Evolutionary conservation across 2,888 invertebrate species (phyloP), one percentile per base, ranked within the genome.

Genomic region (Pocota personata): DNA sequence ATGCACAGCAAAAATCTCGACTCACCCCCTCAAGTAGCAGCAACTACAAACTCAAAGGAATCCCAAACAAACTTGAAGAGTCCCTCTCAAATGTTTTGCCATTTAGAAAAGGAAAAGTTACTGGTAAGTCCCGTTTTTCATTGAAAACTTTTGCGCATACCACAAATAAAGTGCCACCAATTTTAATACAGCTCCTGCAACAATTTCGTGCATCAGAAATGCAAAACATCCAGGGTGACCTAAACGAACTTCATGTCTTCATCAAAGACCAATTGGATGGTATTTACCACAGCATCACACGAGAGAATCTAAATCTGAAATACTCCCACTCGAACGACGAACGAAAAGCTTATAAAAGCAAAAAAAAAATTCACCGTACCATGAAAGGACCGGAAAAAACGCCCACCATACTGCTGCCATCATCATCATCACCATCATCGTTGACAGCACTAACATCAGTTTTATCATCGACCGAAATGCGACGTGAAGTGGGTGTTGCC

Each of bases 51-150:
- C 66, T 58, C 80, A 86, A 80, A 86, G 64, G 71, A 76, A 60
- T 80, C 71, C 10, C 84, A 80, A 71, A 76, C 76, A 32, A 76
- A 76, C 37, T 16, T 55, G 21, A 60, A 76, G 24, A 82, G 21
- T 48, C 52, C 76, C 66, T 71, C 76, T 72, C 69, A 60, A 67
- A 37, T 80, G 58, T 32, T 86, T 10, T 76, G 76, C 16, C 76
- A 82, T 19, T 60, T 86, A 12, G 84, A 86, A 71, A 80, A 71
- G 60, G 84, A 86, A 60, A 86, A 86, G 58, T 46, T 86, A 46
- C 66, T 60, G 71, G 84, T 82, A 69, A 84, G 79, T 75, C 3
- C 24, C 27, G 19, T 43, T 40, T 19, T 19, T 16, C 7, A 52
- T 27, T 32, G 55, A 55, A 21, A 14, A 16, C 6, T 52, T 21